Conservation (phyloP, 2,888 invertebrate genomes). For the Cephus rjabovi region DNA sequence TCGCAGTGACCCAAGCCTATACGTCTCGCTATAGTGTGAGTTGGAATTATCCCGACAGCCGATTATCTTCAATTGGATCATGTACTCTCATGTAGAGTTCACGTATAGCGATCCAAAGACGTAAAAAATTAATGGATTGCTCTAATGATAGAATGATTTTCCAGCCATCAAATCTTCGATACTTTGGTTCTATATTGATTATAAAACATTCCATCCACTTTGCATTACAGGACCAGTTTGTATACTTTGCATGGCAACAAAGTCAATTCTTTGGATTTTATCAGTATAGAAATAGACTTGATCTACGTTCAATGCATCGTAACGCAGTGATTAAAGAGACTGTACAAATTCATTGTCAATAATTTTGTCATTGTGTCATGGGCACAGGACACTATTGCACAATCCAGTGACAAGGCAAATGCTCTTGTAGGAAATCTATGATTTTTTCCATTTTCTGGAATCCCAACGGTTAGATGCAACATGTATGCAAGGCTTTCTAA, state of each 20-base stretch:
- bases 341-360: neutral
- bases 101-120: neutral
- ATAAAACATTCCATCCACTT: neutral
- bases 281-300: neutral
- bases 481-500: too few species aligned
- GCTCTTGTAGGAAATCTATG: neutral
- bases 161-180: neutral
- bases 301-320: neutral
- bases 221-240: neutral
- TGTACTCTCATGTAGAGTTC: constrained; percentile 15
- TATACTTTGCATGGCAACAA: neutral
- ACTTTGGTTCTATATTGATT: neutral
- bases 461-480: too few species aligned
- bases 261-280: neutral
- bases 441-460: too few species aligned
- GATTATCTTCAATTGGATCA: constrained; percentile 51
- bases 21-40: constrained; percentile 37
- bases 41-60: constrained; percentile 51
- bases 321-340: neutral
- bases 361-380: neutral
- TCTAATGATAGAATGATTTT: neutral
- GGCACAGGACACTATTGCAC: neutral
- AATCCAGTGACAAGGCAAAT: neutral
- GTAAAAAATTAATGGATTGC: neutral
- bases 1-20: constrained; percentile 51